phyloP scores from a whole-genome alignment of 1,140 invertebrate genomes.

The Potamilus streckersoni region DNA sequence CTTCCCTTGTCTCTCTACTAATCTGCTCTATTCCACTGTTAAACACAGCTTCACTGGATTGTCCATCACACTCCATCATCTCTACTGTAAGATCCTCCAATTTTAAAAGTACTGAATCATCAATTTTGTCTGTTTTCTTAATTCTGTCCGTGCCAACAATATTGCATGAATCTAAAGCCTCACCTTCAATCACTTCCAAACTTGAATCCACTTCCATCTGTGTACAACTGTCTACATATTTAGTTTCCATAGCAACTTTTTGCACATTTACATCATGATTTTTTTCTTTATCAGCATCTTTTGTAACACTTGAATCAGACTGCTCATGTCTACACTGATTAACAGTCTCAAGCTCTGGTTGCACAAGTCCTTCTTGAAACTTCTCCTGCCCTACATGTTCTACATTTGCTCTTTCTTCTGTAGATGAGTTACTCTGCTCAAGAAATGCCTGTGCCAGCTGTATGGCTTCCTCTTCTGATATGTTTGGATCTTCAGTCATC shows the following conservation, averaged over 20 bases:
- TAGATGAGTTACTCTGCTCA: constrained; percentile 8
- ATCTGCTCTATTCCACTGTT: neutral
- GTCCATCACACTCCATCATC: too few species aligned
- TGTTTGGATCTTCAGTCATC: constrained; percentile 37
- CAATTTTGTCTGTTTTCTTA: neutral
- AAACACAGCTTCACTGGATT: too few species aligned
- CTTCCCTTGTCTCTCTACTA: neutral
- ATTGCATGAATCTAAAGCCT: neutral
- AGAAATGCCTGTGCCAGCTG: constrained; percentile 39
- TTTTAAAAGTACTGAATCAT: neutral
- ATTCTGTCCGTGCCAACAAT: neutral
- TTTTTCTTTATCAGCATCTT: too few species aligned
- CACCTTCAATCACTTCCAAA: neutral
- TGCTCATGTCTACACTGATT: too few species aligned
- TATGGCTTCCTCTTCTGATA: constrained; percentile 54
- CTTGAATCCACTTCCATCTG: neutral
- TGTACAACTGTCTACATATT: too few species aligned
- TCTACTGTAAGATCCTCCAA: too few species aligned
- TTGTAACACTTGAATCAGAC: too few species aligned
- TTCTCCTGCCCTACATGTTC: neutral
- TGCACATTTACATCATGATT: too few species aligned
- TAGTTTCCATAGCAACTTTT: too few species aligned
- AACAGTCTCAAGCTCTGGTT: too few species aligned
- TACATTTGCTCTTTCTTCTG: neutral
- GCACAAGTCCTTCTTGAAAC: too few species aligned